These are phyloP conservation scores for Rhinogobio ventralis DNA, from an alignment of 2,797 vertebrate species.

Conservation along the genomic window DNA sequence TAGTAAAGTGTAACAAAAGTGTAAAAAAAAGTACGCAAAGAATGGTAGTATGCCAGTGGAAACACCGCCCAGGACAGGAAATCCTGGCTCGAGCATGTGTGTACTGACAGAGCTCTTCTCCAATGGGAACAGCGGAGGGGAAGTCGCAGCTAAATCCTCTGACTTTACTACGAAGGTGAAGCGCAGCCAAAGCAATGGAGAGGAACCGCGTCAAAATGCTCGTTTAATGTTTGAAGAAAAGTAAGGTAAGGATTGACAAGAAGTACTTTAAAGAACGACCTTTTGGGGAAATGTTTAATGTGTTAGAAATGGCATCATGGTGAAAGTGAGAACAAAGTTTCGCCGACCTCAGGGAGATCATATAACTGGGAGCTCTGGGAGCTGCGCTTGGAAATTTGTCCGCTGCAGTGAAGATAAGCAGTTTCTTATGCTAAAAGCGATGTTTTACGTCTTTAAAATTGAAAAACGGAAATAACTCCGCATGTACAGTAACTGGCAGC, in stretches of 20 bases:
- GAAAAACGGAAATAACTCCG: background rate
- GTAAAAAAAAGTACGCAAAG: background rate
- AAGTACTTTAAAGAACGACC: background rate
- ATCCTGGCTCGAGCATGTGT: slow-evolving; percentile 2
- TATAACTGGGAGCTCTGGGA: background rate
- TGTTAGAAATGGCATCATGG: too few species aligned
- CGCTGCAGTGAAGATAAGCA: background rate
- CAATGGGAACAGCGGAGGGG: slow-evolving; percentile 56
- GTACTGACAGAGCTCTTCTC: slow-evolving; percentile 57
- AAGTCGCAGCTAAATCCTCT: slow-evolving; percentile 7
- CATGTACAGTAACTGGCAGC: background rate
- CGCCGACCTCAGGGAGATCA: slow-evolving; percentile 1
- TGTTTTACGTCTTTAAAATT: background rate
- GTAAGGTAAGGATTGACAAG: slow-evolving; percentile 59
- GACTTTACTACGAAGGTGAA: slow-evolving; percentile 41
- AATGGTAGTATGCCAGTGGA: background rate
- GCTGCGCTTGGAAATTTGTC: slow-evolving; percentile 2
- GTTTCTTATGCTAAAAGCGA: background rate
- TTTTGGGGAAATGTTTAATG: background rate
- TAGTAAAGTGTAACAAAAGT: too few species aligned
- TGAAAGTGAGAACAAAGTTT: slow-evolving; percentile 47
- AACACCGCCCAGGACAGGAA: slow-evolving; percentile 48
- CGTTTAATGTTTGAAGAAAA: slow-evolving; percentile 53
- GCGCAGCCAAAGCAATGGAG: slow-evolving; percentile 62
- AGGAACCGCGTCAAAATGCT: slow-evolving; percentile 64